phyloP scores from a whole-genome alignment of 2,888 invertebrate species.

The Apamea anceps region DNA sequence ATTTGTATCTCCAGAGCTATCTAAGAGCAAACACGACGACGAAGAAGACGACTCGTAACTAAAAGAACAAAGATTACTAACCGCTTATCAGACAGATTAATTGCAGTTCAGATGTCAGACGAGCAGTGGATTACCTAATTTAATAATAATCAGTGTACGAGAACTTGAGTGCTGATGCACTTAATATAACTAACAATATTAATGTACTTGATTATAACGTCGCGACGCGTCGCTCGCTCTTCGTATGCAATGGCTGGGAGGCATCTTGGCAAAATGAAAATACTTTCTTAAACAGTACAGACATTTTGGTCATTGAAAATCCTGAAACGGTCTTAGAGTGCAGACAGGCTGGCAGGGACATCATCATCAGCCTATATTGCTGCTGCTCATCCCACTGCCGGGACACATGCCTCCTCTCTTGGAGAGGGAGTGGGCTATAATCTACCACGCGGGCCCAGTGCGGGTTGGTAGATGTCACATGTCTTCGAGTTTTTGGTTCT shows the following conservation, averaged over 20 bases:
- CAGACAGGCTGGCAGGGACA: no score
- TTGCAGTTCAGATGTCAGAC: slow-evolving; percentile 35
- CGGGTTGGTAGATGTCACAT: no score
- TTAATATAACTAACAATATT: background rate
- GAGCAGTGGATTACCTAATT: slow-evolving; percentile 19
- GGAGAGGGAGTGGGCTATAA: no score
- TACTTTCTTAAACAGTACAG: background rate
- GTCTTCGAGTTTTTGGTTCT: no score
- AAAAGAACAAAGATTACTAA: slow-evolving; percentile 24
- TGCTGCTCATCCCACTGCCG: no score
- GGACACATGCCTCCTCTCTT: no score
- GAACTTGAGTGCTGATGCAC: slow-evolving; percentile 27
- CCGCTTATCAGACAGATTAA: slow-evolving; percentile 41
- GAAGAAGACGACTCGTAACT: no score
- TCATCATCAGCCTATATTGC: no score
- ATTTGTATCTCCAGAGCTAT: no score
- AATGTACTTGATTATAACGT: background rate
- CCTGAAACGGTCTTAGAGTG: background rate
- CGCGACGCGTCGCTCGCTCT: background rate
- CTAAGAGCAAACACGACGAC: no score
- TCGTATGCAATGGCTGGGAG: background rate
- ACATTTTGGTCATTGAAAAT: background rate
- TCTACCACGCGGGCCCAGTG: no score
- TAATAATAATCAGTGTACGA: slow-evolving; percentile 9
- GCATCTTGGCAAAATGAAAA: background rate